Conservation (phyloP, 2,113 vertebrate species). For the Stegastes partitus region DNA sequence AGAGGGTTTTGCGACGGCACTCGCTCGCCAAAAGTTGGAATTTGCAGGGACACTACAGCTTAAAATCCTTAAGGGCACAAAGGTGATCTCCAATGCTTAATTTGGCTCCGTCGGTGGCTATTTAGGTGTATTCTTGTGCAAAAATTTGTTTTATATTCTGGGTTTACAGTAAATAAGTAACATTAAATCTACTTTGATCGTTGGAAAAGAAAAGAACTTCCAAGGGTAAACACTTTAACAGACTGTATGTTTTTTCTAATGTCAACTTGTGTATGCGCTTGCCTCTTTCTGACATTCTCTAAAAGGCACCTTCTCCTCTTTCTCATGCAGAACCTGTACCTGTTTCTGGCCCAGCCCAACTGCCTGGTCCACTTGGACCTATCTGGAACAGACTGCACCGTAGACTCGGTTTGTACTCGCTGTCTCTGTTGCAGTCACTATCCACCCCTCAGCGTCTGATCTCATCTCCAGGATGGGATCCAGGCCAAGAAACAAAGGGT, state of each 20-base stretch:
- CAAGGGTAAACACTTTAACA: too few species aligned
- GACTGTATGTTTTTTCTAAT: too few species aligned
- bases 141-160: neutral
- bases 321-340: conserved; percentile 87
- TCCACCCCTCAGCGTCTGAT: conserved; percentile 43
- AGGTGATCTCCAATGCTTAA: too few species aligned
- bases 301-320: conserved; percentile 5
- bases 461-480: conserved; percentile 46
- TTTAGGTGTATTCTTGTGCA: neutral
- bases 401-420: conserved; percentile 88
- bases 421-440: conserved; percentile 28
- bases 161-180: too few species aligned
- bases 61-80: too few species aligned
- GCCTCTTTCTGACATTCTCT: neutral
- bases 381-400: conserved; percentile 90
- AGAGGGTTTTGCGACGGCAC: neutral
- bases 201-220: too few species aligned
- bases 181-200: too few species aligned
- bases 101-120: neutral
- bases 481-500: conserved; percentile 47
- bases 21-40: neutral
- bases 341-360: conserved; percentile 93
- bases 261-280: neutral
- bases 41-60: neutral
- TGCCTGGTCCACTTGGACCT: conserved; percentile 91